These are phyloP conservation scores for Orussus abietinus DNA, from an alignment of 1,140 invertebrate species.

Conservation along the genomic window DNA sequence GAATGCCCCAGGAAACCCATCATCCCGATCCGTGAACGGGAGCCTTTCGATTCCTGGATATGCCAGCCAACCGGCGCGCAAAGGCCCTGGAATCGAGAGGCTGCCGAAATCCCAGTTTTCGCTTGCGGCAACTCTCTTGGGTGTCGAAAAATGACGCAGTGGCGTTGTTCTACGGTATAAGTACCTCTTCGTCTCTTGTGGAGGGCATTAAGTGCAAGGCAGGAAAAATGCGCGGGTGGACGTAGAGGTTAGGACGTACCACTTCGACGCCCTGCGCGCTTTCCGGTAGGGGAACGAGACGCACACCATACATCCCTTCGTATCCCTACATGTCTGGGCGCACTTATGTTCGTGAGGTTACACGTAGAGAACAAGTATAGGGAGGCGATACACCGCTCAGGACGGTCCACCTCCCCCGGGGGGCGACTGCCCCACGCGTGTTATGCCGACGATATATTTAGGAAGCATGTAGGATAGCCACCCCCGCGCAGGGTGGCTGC, in stretches of 20 bases:
- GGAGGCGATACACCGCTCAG: conserved; percentile 23
- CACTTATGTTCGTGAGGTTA: conserved; percentile 10
- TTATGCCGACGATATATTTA: conserved; percentile 38
- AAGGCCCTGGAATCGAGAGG: no score
- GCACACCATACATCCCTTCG: not conserved
- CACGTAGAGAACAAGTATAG: conserved; percentile 22
- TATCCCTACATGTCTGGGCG: not conserved
- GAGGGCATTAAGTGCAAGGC: conserved; percentile 36
- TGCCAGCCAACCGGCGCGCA: no score
- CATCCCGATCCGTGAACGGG: no score
- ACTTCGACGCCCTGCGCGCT: not conserved
- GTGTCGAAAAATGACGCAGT: no score
- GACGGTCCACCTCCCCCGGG: conserved; percentile 13
- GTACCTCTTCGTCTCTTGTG: no score
- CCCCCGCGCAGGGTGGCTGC: conserved; percentile 22
- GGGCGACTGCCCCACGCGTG: conserved; percentile 13
- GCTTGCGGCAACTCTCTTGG: no score
- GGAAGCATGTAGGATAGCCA: conserved; percentile 33
- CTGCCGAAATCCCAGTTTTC: no score
- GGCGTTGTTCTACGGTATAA: no score
- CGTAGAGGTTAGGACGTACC: conserved; percentile 10
- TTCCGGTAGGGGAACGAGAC: no score
- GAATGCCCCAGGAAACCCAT: not conserved
- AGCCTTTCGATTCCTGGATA: no score
- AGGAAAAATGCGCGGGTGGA: conserved; percentile 29